phyloP scores from a whole-genome alignment of 1,140 invertebrate genomes.

The Drosophila athabasca region DNA sequence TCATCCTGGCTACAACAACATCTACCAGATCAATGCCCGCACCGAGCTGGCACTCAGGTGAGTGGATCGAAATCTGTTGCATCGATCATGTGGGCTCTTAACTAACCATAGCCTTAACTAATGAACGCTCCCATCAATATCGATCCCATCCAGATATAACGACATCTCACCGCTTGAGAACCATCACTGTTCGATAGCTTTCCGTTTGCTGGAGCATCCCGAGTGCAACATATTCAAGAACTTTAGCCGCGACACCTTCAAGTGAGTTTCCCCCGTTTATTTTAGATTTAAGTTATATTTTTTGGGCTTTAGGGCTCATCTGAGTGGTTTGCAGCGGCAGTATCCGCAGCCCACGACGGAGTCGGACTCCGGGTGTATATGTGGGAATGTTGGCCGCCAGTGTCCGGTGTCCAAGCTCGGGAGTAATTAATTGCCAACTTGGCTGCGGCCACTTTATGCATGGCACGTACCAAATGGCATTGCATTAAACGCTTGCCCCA shows the following conservation, averaged over 20 bases:
- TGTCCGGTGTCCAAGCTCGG: constrained; percentile 11
- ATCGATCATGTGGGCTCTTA: no score
- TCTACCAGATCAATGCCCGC: constrained; percentile 94
- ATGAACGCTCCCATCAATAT: not conserved
- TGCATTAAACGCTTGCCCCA: constrained; percentile 74
- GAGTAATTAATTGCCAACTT: constrained; percentile 86
- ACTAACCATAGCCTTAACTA: not conserved
- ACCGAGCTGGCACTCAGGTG: constrained; percentile 91
- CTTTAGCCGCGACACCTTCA: constrained; percentile 87
- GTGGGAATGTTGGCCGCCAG: not conserved
- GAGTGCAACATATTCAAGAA: constrained; percentile 92
- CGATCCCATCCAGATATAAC: constrained; percentile 86
- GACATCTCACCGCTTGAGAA: constrained; percentile 95
- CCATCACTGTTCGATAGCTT: constrained; percentile 94
- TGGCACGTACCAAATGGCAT: constrained; percentile 77
- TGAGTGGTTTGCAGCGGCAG: constrained; percentile 7
- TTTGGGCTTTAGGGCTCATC: constrained; percentile 5
- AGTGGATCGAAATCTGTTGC: not conserved
- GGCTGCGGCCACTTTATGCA: constrained; percentile 69
- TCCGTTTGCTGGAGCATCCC: constrained; percentile 90
- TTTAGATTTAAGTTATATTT: constrained; percentile 2
- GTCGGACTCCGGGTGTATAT: not conserved
- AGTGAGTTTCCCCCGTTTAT: constrained; percentile 77
- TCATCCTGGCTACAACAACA: constrained; percentile 96
- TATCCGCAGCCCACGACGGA: no score